These are phyloP conservation scores for Iselma pallidipennis DNA, from an alignment of 2,888 invertebrate genomes.

Conservation along the genomic window DNA sequence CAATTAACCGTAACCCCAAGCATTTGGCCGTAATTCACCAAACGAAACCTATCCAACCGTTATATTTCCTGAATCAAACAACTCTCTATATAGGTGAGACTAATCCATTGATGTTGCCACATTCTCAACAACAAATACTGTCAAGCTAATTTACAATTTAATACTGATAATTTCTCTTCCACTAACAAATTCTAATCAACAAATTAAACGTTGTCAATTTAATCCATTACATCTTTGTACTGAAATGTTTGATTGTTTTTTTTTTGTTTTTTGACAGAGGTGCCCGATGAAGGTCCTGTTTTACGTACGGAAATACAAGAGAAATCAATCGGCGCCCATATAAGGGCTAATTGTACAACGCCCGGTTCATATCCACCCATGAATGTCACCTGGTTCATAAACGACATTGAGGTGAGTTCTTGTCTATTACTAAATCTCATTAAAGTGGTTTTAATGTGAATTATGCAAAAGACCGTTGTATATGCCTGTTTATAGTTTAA, in stretches of 20 bases:
- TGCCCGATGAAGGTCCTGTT: slow-evolving; percentile 60
- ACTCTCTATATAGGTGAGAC: background rate
- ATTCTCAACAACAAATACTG: slow-evolving; percentile 16
- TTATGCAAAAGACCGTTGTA: background rate
- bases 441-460: background rate
- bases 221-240: too few species aligned
- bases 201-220: too few species aligned
- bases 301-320: slow-evolving; percentile 60
- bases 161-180: slow-evolving; percentile 33
- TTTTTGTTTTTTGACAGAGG: slow-evolving; percentile 50
- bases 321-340: slow-evolving; percentile 58
- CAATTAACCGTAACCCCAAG: background rate
- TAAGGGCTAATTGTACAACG: slow-evolving; percentile 61
- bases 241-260: too few species aligned
- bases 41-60: slow-evolving; percentile 2
- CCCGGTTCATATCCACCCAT: slow-evolving; percentile 62
- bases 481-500: slow-evolving; percentile 11
- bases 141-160: slow-evolving; percentile 10
- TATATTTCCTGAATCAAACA: slow-evolving; percentile 6
- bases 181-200: background rate
- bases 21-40: background rate
- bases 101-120: slow-evolving; percentile 13
- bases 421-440: background rate
- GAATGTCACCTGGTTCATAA: slow-evolving; percentile 62
- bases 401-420: slow-evolving; percentile 58